Evolutionary conservation across 2,113 vertebrate species (phyloP), one percentile per base, ranked within the genome.

Genomic region (Tauraco erythrolophus): DNA sequence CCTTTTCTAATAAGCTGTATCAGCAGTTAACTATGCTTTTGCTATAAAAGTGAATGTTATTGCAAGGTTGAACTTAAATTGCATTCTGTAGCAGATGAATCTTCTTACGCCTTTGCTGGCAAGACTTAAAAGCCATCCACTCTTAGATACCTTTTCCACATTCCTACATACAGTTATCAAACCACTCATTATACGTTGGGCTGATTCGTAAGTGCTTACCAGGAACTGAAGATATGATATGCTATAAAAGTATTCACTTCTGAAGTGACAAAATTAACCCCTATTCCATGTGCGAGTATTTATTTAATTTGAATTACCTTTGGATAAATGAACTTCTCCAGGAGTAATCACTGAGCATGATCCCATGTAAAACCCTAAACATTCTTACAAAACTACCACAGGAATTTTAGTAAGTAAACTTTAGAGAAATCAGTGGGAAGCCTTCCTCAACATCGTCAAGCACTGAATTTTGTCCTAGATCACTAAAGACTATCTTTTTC

Each of bases 121-220:
- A 95, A 94, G 62, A 94, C 86, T 94, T 97, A 31, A 94, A 93
- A 94, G 92, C n/a, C 11, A 5, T 74, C 45, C 37, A 46, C 37
- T 84, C 33, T 70, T 46, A 57, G 37, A 45, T 92, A 94, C 70
- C 79, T 88, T 88, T 92, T 58, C n/a, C 64, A 92, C 83, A 92
- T 94, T 94, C 91, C 76, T 80, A 61, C 9, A 19, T n/a, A 33
- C 11, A 72, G n/a, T 72, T 91, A 77, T 92, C 88, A 88, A 94
- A 83, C n/a, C 71, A 70, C 58, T 79, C 53, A 37, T 58, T 93
- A 50, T 72, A 60, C 61, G 95, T 76, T 50, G 50, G 45, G 25
- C 66, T 80, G 61, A 76, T 77, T 83, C 50, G 45, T 78, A 78
- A 93, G 57, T 72, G 35, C 65, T 93, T 72, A 45, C 48, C 57